Evolutionary conservation across 1,140 invertebrate species (phyloP), one percentile per base, ranked within the genome.

Genomic region (Bombus waltoni): DNA sequence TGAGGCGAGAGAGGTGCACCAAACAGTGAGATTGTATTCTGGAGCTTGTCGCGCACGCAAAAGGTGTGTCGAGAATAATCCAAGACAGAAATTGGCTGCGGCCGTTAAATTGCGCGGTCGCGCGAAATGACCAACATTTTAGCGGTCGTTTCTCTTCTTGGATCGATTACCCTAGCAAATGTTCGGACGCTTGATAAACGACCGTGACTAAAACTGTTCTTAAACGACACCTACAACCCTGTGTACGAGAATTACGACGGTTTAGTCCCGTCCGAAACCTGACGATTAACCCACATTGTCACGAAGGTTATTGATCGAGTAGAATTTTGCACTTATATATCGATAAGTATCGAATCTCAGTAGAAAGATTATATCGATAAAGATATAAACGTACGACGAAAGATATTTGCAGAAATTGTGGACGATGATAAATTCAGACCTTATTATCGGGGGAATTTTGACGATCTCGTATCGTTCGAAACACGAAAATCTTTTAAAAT

Each of bases 1-100:
- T 22, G 18, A 22, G 47, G 11, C 25, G 28, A 76, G 40, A 65
- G 25, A n/a, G 40, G 38, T 44, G 76, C 10, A 15, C 11, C 25
- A n/a, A 42, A 72, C 25, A 11, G 22, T 9, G 28, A 32, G 40
- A 28, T 66, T 47, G 78, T 80, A 80, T 80, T 80, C 65, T 53
- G 35, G 78, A 68, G 42, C 44, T 28, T 32, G 65, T 76, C 53
- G n/a, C 53, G 32, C 8, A 35, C 18, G 53, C 5, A n/a, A 66
- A 65, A 82, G 70, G 44, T 83, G 73, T 53, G 81, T 76, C 72
- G 59, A 68, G 62, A 83, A 83, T 83, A 82, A 79, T 74, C 57
- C 73, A 28, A 77, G 44, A 10, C 32, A 15, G 25, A 65, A 42
- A 32, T 44, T 32, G n/a, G 73, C 57, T 32, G 0, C 75, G 57